Percentiles rank a stretch among this genome's conserved stretches.
These are phyloP conservation scores for Brachylomia viminalis DNA, from an alignment of 2,888 invertebrate genomes.

Conservation along the genomic window DNA sequence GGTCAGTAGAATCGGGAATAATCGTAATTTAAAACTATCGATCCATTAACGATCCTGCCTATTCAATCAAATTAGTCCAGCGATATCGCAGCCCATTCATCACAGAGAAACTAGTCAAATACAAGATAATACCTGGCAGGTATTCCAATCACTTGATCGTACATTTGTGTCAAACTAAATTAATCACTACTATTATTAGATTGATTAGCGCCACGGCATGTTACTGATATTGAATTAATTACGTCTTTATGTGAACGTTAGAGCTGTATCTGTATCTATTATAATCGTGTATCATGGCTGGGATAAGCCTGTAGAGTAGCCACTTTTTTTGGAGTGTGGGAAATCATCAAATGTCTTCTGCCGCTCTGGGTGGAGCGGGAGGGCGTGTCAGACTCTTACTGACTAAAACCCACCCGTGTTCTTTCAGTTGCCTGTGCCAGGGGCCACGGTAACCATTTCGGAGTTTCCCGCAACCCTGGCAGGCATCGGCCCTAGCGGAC, in stretches of 20 bases:
- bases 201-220: constrained; percentile 80
- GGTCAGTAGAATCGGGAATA: no score
- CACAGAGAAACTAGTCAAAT: constrained; percentile 48
- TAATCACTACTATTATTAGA: constrained; percentile 84
- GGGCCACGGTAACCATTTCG: no score
- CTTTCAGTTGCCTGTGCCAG: no score
- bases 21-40: no score
- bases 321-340: no score
- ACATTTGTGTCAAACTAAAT: constrained; percentile 80
- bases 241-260: constrained; percentile 68
- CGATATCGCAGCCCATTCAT: constrained; percentile 36
- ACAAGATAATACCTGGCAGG: constrained; percentile 61
- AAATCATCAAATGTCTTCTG: no score
- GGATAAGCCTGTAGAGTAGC: background rate
- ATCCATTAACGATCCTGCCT: constrained; percentile 13
- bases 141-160: constrained; percentile 64
- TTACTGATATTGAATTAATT: constrained; percentile 81
- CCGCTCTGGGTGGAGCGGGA: no score
- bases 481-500: no score
- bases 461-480: no score
- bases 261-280: constrained; percentile 33
- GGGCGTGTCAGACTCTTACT: no score
- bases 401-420: no score
- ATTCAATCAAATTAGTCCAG: constrained; percentile 38
- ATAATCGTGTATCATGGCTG: background rate